Evolutionary conservation across 2,888 invertebrate species (phyloP).

Genomic region (Microplitis deprimator): DNA sequence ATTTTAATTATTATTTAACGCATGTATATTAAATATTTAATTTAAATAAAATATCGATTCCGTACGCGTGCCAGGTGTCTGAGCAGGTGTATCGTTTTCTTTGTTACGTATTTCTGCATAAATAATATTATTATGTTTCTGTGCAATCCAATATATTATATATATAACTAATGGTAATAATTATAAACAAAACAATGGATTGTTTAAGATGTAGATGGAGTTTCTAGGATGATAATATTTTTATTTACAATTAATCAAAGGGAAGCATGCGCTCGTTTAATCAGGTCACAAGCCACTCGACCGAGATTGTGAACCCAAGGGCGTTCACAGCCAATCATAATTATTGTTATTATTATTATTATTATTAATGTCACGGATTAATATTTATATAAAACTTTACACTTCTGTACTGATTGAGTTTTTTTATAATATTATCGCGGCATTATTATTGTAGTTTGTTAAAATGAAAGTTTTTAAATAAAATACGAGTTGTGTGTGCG

Average conservation of each 20-base stretch:
- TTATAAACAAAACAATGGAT: no score
- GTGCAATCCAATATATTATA: no score
- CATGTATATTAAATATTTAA: background rate
- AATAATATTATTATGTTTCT: background rate
- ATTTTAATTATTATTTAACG: no score
- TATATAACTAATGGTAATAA: no score
- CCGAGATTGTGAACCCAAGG: background rate
- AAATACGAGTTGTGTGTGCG: slow-evolving; percentile 8
- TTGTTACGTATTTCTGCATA: background rate
- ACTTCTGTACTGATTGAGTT: no score
- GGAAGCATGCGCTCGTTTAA: background rate
- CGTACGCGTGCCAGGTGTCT: slow-evolving; percentile 47
- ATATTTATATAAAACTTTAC: no score
- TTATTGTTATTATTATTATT: background rate
- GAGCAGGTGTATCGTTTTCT: slow-evolving; percentile 12
- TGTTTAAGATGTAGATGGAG: no score
- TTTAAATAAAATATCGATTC: slow-evolving; percentile 39
- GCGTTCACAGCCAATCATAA: background rate
- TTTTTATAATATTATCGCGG: no score
- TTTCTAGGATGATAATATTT: no score
- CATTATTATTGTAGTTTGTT: no score
- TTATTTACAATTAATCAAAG: background rate
- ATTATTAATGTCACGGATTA: background rate
- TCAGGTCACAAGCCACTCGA: background rate
- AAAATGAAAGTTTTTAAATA: background rate